Conservation (phyloP, 2,888 invertebrate genomes). For the Lymantria monacha region DNA sequence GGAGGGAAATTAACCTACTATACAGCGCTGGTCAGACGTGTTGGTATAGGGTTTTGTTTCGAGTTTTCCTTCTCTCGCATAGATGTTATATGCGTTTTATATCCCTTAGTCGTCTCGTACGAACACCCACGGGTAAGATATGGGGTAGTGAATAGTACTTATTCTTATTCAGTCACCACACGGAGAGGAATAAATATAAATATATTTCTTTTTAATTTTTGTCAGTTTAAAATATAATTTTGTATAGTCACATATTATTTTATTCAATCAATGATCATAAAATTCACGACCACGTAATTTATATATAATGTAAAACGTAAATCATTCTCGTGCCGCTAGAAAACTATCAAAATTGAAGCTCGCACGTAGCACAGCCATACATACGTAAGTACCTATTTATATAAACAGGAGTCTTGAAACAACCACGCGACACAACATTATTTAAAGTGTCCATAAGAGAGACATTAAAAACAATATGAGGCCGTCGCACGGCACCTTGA, state of each 20-base stretch:
- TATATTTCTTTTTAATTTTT: too few relatives aligned
- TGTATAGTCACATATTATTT: background rate
- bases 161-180: too few relatives aligned
- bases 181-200: too few relatives aligned
- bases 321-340: background rate
- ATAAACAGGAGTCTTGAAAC: conserved; percentile 18
- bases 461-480: conserved; percentile 35
- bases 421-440: conserved; percentile 23
- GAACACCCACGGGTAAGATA: too few relatives aligned
- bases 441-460: conserved; percentile 22
- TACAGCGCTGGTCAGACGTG: too few relatives aligned
- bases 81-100: too few relatives aligned
- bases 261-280: background rate
- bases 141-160: too few relatives aligned
- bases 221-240: too few relatives aligned
- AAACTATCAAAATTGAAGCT: background rate
- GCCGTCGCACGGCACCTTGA: conserved; percentile 30
- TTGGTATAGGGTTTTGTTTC: too few relatives aligned
- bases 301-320: background rate
- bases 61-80: too few relatives aligned
- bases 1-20: too few relatives aligned
- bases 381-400: background rate
- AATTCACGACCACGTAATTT: background rate
- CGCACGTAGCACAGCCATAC: background rate
- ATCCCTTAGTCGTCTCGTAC: too few relatives aligned